These are phyloP conservation scores for Peromyscus leucopus DNA, from an alignment of 2,113 vertebrate genomes.

Conservation along the genomic window DNA sequence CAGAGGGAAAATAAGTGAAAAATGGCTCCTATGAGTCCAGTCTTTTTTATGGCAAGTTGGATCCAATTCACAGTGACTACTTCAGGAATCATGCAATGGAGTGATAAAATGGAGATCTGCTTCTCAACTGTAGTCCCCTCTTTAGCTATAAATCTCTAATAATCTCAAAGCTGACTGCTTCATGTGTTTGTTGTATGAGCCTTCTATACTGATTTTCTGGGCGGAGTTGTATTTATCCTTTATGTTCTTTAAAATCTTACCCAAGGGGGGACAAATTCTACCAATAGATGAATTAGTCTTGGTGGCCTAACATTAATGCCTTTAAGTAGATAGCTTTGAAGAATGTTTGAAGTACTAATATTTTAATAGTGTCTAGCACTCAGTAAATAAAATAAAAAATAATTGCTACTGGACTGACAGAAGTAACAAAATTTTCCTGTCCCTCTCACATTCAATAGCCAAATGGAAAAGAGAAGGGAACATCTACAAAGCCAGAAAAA, in stretches of 20 bases:
- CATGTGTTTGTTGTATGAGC: background rate
- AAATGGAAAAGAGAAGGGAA: slow-evolving; percentile 15
- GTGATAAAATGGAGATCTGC: slow-evolving; percentile 25
- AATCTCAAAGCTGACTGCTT: background rate
- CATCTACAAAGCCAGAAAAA: slow-evolving; percentile 1
- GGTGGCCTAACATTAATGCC: background rate
- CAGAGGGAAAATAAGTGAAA: slow-evolving; percentile 52
- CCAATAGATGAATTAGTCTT: background rate
- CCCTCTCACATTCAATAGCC: background rate
- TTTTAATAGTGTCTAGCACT: background rate
- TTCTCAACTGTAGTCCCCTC: slow-evolving; percentile 38
- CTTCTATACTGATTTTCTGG: background rate
- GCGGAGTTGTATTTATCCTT: slow-evolving; percentile 22
- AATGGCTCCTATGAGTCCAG: background rate
- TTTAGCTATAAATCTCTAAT: slow-evolving; percentile 27
- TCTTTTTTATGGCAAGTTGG: background rate
- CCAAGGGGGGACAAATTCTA: background rate
- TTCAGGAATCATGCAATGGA: slow-evolving; percentile 2
- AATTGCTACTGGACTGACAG: background rate
- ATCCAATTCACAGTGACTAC: background rate
- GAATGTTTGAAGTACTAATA: background rate
- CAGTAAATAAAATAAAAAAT: slow-evolving; percentile 19
- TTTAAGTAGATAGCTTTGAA: background rate
- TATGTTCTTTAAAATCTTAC: slow-evolving; percentile 31
- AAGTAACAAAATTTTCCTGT: slow-evolving; percentile 38